A percentile compares a stretch with the other conserved stretches of the same genome.
These are phyloP conservation scores for Capra hircus DNA, from an alignment of 2,113 vertebrate genomes.

Conservation along the genomic window DNA sequence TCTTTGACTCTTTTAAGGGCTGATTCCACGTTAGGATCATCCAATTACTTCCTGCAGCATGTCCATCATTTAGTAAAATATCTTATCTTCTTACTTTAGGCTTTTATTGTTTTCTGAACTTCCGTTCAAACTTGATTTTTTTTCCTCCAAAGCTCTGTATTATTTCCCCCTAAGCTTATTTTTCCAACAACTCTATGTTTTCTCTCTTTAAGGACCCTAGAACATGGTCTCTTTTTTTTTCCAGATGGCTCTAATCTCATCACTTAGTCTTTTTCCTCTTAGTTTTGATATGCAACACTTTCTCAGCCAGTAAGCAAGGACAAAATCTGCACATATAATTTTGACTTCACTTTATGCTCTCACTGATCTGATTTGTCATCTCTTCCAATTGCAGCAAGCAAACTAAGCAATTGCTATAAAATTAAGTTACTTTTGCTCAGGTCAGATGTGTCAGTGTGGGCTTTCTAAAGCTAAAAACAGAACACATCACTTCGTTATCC, in stretches of 20 bases:
- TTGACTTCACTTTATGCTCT: not conserved
- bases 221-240: not conserved
- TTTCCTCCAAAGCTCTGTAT: not conserved
- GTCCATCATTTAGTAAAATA: not conserved
- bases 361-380: not conserved
- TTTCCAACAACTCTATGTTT: not conserved
- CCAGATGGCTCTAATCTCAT: not conserved
- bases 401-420: not conserved
- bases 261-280: not conserved
- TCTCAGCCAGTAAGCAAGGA: not conserved
- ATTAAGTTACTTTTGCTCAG: not conserved
- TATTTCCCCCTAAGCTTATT: not conserved
- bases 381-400: not conserved
- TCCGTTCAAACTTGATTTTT: not conserved
- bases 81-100: not conserved
- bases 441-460: not conserved
- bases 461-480: not conserved
- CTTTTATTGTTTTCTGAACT: not conserved
- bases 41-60: not conserved
- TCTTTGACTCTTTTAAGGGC: not conserved
- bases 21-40: not conserved
- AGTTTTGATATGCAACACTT: not conserved
- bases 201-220: not conserved
- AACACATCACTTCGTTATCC: not conserved
- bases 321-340: not conserved